Evolutionary conservation across 2,797 vertebrate species (phyloP).

Genomic region (Momotus momota): DNA sequence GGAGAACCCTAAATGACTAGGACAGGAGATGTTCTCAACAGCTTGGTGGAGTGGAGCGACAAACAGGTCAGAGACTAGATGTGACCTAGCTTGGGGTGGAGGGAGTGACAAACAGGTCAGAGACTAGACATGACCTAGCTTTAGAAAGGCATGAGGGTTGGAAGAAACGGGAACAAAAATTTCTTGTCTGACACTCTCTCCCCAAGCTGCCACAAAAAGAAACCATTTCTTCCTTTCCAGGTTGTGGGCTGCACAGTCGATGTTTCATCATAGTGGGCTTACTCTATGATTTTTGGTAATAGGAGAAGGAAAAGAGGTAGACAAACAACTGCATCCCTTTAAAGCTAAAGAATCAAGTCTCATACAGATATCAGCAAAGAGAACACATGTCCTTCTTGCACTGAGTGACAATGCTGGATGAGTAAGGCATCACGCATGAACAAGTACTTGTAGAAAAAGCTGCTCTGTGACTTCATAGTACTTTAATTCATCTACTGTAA

Average conservation of each 20-base stretch:
- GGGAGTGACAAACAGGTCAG: background rate
- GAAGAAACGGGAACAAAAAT: background rate
- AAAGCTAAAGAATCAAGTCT: background rate
- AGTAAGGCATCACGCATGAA: background rate
- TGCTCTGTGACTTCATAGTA: background rate
- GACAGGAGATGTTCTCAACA: conserved; percentile 3
- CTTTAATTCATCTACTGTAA: background rate
- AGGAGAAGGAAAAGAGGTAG: background rate
- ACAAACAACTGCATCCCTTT: background rate
- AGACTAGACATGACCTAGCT: background rate
- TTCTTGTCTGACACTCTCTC: background rate
- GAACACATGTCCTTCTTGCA: background rate
- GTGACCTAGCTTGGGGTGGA: background rate
- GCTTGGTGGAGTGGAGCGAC: background rate
- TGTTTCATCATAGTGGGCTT: background rate
- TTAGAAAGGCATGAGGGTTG: background rate
- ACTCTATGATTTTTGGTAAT: background rate
- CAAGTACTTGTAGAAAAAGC: background rate
- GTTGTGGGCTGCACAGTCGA: background rate
- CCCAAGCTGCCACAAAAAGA: background rate
- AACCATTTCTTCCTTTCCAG: background rate
- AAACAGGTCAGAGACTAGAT: background rate
- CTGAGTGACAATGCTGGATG: background rate
- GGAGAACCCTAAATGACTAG: background rate
- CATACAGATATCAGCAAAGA: background rate